Evolutionary conservation across 2,888 invertebrate genomes (phyloP).

Genomic region (Poecilus cupreus): DNA sequence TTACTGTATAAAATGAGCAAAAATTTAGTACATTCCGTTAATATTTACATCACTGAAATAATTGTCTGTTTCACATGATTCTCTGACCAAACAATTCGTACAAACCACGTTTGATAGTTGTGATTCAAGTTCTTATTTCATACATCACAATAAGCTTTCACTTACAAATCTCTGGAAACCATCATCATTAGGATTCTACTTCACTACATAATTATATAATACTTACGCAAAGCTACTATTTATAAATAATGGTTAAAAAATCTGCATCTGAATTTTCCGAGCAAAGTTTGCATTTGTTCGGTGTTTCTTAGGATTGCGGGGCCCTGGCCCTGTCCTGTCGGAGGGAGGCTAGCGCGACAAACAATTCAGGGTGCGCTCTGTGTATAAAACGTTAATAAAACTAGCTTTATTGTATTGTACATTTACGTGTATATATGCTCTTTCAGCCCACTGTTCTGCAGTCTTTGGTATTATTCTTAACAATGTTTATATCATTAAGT

Average conservation of each 20-base stretch:
- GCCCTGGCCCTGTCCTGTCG: background rate
- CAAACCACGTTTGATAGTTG: conserved; percentile 28
- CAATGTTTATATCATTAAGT: conserved; percentile 64
- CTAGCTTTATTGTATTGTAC: conserved; percentile 49
- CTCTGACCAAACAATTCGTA: conserved; percentile 34
- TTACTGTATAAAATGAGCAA: conserved; percentile 39
- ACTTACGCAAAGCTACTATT: conserved; percentile 56
- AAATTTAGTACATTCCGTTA: conserved; percentile 28
- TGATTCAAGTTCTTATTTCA: conserved; percentile 46
- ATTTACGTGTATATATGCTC: conserved; percentile 49
- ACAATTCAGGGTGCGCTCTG: conserved; percentile 26
- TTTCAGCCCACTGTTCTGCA: conserved; percentile 61
- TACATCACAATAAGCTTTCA: conserved; percentile 54
- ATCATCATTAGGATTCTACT: conserved; percentile 47
- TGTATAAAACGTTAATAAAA: conserved; percentile 53
- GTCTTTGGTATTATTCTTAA: conserved; percentile 67
- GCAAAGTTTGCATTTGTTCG: conserved; percentile 38
- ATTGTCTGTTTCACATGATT: conserved; percentile 18
- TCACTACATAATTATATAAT: conserved; percentile 54
- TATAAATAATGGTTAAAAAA: conserved; percentile 56
- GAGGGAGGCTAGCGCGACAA: conserved; percentile 1
- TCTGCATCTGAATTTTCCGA: conserved; percentile 44
- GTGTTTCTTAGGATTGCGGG: conserved; percentile 20
- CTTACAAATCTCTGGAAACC: conserved; percentile 49
- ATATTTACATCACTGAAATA: conserved; percentile 38